These are phyloP conservation scores for Drosophila affinis DNA, from an alignment of 2,888 invertebrate species.

Conservation along the genomic window DNA sequence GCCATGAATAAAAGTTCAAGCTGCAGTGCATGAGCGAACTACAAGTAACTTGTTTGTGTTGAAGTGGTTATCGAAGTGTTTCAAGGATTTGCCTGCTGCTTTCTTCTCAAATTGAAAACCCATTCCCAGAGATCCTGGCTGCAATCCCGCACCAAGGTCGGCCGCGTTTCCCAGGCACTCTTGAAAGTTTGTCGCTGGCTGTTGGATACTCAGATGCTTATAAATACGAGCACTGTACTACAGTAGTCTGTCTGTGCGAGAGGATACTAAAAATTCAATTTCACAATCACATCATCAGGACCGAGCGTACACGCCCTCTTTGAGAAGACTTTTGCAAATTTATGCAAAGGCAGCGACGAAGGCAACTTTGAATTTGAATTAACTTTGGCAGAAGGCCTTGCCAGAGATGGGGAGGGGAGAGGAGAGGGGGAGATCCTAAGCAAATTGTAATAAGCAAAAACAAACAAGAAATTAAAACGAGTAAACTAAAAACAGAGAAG, in stretches of 20 bases:
- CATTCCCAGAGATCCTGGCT: constrained; percentile 10
- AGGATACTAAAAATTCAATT: constrained; percentile 50
- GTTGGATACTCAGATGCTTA: neutral
- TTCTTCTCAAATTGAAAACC: constrained; percentile 26
- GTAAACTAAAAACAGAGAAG: constrained; percentile 38
- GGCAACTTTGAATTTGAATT: constrained; percentile 50
- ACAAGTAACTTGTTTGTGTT: constrained; percentile 4
- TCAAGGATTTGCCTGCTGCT: constrained; percentile 12
- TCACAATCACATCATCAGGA: constrained; percentile 35
- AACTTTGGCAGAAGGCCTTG: constrained; percentile 36
- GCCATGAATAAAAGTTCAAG: constrained; percentile 23
- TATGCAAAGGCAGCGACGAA: constrained; percentile 32
- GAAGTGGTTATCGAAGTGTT: constrained; percentile 11
- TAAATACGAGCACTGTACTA: constrained; percentile 3
- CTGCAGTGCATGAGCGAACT: neutral
- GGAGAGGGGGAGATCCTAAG: constrained; percentile 25
- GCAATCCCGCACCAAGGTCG: constrained; percentile 32
- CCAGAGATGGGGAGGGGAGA: neutral
- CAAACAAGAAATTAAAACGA: constrained; percentile 70
- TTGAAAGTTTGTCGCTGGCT: constrained; percentile 34
- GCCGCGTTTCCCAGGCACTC: constrained; percentile 10
- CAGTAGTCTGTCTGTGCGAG: neutral
- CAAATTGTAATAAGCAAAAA: constrained; percentile 71
- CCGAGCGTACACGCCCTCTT: constrained; percentile 22
- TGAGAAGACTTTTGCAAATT: constrained; percentile 32